Percentiles rank a stretch among this genome's conserved stretches.
Evolutionary conservation across 2,113 vertebrate genomes (phyloP).

Genomic region (Neopipo cinnamomea): DNA sequence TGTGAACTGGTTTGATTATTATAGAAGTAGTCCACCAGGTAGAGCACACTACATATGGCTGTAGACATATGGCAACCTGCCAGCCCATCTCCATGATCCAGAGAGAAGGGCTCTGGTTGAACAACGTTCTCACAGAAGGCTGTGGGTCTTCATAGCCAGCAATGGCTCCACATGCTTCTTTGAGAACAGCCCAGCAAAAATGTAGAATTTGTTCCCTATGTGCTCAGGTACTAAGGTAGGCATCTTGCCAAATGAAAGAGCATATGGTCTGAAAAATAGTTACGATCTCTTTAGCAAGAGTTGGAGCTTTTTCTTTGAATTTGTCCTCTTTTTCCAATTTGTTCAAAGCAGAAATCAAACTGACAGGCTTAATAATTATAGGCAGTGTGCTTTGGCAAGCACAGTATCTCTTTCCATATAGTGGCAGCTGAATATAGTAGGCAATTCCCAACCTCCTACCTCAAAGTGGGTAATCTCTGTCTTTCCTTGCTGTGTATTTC

Average conservation of each 20-base stretch:
- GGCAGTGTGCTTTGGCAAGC: background rate
- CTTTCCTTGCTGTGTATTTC: background rate
- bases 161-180: background rate
- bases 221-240: background rate
- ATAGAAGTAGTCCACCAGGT: background rate
- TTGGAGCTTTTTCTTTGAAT: background rate
- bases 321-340: background rate
- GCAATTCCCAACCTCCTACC: slow-evolving; percentile 9
- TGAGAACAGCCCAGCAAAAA: background rate
- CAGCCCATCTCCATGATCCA: background rate
- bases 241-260: background rate
- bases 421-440: slow-evolving; percentile 16
- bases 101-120: background rate
- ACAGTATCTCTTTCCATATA: background rate
- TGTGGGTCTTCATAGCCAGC: background rate
- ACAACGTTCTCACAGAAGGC: background rate
- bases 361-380: background rate
- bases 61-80: background rate
- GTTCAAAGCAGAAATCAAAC: slow-evolving; percentile 23
- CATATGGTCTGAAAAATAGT: background rate
- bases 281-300: background rate
- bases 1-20: background rate
- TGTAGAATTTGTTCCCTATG: background rate
- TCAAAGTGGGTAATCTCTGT: background rate
- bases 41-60: background rate